phyloP scores from a whole-genome alignment of 2,113 vertebrate genomes.

The Macrotis lagotis region DNA sequence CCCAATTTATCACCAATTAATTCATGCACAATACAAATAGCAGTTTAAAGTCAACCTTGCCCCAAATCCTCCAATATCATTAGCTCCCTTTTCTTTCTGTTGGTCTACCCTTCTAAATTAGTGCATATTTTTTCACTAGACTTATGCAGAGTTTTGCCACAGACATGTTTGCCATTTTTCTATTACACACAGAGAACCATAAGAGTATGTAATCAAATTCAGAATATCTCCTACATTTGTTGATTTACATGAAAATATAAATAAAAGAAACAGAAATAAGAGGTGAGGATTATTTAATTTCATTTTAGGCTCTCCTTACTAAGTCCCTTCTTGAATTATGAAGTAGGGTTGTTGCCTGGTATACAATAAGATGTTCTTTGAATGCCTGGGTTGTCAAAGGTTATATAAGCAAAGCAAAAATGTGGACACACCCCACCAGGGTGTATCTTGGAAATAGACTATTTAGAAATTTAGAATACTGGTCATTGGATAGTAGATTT shows the following conservation, averaged over 20 bases:
- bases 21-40: background rate
- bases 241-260: background rate
- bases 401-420: background rate
- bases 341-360: background rate
- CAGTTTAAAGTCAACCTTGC: background rate
- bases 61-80: background rate
- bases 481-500: background rate
- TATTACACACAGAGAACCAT: background rate
- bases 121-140: background rate
- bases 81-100: background rate
- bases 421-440: background rate
- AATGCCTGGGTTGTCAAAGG: background rate
- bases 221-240: background rate
- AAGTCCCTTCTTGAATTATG: background rate
- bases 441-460: background rate
- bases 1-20: conserved; percentile 10
- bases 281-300: background rate
- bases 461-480: background rate
- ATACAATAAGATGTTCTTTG: background rate
- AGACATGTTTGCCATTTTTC: background rate
- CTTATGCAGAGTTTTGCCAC: background rate
- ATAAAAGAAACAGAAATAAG: background rate
- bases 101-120: background rate
- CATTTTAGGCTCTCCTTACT: background rate
- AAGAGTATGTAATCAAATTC: background rate